Percentiles rank a stretch among this genome's conserved stretches.
These are phyloP conservation scores for Pterocles orientalis DNA, from an alignment of 2,113 vertebrate species.

Conservation along the genomic window DNA sequence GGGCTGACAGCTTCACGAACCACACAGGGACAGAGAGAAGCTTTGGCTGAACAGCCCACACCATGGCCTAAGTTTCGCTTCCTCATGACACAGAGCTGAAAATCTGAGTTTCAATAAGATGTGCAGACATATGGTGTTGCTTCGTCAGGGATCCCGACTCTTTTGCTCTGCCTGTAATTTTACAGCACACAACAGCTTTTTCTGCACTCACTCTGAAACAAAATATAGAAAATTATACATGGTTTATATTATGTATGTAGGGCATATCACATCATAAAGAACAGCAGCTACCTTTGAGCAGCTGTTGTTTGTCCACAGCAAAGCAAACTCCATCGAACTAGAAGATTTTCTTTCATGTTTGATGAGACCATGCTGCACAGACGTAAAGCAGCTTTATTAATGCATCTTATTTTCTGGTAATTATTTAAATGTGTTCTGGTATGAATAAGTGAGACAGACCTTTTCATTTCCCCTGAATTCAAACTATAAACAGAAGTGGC, in stretches of 20 bases:
- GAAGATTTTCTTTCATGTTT: neutral
- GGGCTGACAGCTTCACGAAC: neutral
- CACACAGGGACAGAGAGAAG: neutral
- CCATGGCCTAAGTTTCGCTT: rapidly evolving
- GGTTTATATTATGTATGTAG: neutral
- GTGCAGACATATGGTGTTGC: neutral
- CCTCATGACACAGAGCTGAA: neutral
- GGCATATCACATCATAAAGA: neutral
- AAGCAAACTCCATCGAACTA: neutral
- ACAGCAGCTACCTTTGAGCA: neutral
- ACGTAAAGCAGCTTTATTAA: neutral
- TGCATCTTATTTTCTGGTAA: neutral
- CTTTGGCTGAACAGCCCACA: neutral
- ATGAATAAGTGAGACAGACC: neutral
- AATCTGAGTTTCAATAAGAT: neutral
- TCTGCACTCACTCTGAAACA: neutral
- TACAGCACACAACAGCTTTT: neutral
- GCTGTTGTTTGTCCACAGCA: neutral
- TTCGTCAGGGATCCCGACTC: neutral
- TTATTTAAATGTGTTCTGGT: conserved; percentile 38
- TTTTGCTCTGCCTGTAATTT: neutral
- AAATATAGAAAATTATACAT: neutral
- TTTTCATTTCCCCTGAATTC: conserved; percentile 24
- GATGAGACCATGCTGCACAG: neutral
- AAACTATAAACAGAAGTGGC: conserved; percentile 30